Evolutionary conservation across 2,888 invertebrate species (phyloP).

Genomic region (Dorcus hopei): DNA sequence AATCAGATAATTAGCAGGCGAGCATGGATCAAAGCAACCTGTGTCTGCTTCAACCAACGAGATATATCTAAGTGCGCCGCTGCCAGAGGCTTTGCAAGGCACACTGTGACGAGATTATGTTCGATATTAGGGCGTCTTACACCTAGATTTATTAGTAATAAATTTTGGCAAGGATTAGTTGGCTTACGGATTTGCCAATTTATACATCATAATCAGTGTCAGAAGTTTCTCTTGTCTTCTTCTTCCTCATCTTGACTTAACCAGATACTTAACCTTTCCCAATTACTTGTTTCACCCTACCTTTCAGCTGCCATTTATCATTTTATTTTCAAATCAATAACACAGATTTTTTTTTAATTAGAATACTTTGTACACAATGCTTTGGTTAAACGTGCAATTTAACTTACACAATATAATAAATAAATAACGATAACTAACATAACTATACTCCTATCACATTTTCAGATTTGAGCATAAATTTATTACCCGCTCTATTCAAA

Average conservation of each 20-base stretch:
- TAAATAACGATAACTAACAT: too few species aligned
- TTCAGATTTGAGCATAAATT: constrained; percentile 15
- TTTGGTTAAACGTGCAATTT: too few species aligned
- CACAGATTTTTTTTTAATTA: too few species aligned
- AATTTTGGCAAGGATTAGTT: too few species aligned
- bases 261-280: too few species aligned
- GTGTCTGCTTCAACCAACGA: constrained; percentile 4
- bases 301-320: too few species aligned
- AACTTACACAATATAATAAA: too few species aligned
- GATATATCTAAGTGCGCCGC: constrained; percentile 2
- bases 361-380: too few species aligned
- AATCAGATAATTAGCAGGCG: constrained; percentile 50
- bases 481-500: constrained; percentile 21
- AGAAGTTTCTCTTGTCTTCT: constrained; percentile 1
- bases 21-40: constrained; percentile 44
- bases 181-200: too few species aligned
- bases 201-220: too few species aligned
- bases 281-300: too few species aligned
- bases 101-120: constrained; percentile 21
- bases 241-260: not conserved
- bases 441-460: constrained; percentile 3
- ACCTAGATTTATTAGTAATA: constrained; percentile 8
- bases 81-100: constrained; percentile 21
- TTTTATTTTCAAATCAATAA: too few species aligned
- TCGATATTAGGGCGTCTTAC: constrained; percentile 18